Percentiles rank a stretch among this genome's conserved stretches.
phyloP scores from a whole-genome alignment of 2,113 vertebrate species.

The Plectropomus leopardus region DNA sequence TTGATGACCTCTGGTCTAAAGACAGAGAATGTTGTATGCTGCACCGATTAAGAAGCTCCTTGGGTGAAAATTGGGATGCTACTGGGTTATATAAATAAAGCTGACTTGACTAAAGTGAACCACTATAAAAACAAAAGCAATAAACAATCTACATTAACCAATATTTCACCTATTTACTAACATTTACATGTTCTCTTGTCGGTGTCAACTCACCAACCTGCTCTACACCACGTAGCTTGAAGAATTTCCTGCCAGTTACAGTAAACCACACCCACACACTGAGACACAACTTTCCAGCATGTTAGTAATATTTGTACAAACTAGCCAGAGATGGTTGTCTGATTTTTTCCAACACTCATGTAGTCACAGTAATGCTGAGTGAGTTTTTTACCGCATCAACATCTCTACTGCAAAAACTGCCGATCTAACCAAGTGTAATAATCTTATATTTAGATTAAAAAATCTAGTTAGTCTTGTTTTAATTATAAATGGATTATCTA shows the following conservation, averaged over 20 bases:
- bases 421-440: too few species aligned
- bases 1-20: too few species aligned
- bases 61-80: too few species aligned
- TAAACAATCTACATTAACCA: not conserved
- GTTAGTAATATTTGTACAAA: not conserved
- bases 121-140: not conserved
- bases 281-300: not conserved
- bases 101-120: too few species aligned
- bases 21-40: too few species aligned
- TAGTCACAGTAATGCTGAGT: too few species aligned
- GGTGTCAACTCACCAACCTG: not conserved
- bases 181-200: not conserved
- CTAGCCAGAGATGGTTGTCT: not conserved
- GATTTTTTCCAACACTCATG: not conserved
- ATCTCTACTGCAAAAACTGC: too few species aligned
- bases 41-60: too few species aligned
- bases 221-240: not conserved
- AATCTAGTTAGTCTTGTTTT: too few species aligned
- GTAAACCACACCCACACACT: slow-evolving; percentile 10
- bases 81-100: too few species aligned
- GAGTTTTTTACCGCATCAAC: not conserved
- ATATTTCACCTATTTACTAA: not conserved
- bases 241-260: not conserved
- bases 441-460: too few species aligned
- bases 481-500: too few species aligned